Base-by-base conservation (phyloP, 2,888 invertebrate species). In the Sarcophaga variegata region DNA sequence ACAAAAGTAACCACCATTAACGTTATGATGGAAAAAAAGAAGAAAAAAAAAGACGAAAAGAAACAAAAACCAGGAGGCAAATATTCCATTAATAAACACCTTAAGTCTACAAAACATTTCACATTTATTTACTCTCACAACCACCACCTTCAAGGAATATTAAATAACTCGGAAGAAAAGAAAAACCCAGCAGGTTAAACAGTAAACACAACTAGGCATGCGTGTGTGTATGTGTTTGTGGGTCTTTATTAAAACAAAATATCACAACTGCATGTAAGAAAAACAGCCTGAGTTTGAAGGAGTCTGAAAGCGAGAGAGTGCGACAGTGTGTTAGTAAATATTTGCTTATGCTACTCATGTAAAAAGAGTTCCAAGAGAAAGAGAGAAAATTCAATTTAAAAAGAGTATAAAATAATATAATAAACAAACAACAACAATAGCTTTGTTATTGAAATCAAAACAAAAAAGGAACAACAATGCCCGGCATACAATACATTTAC, bases 391-490 rank as follows among this genome's bases (percentile, higher is more conserved):
- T 59, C 11, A 54, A 71, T 5, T 27, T 17, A 10, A 4, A 27
- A 64, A 17, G 25, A 62, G 27, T n/a, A 20, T 20, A 5, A 27
- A 67, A 6, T 4, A 11, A 6, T 4, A 11, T 17, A 70, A 17
- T 27, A 8, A 49, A 22, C 17, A 6, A 22, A 22, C 37, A 60
- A 37, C 14, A 66, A 66, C 12, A 12, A 17, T 37, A 59, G 64
- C 25, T 6, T 27, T 27, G 8, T 4, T 76, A 54, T 76, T 59
- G 54, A 37, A 17, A 27, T 14, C 8, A 20, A 22, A 22, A 45
- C 25, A 70, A 77, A 83, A 82, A 76, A 74, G 86, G 76, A 86
- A 83, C 86, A 59, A 66, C 66, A 37, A 79, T 72, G 12, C 45
- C 76, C 76, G 59, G 72, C 10, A 66, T 20, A 27, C 66, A 67